Percentiles rank a stretch among this genome's conserved stretches.
Conservation (phyloP, 2,797 vertebrate genomes). For the Thunnus albacares region DNA sequence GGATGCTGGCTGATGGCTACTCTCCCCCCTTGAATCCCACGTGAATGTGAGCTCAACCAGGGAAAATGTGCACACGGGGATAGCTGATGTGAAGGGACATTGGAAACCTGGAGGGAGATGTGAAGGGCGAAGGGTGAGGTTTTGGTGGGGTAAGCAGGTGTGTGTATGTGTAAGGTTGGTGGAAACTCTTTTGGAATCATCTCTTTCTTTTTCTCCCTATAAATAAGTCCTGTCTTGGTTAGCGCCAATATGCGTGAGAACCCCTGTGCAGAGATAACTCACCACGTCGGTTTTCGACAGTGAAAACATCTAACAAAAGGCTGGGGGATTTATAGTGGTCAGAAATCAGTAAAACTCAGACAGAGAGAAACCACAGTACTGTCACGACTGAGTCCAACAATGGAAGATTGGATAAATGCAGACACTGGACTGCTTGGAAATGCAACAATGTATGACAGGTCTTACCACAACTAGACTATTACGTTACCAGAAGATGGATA, state of each 20-base stretch:
- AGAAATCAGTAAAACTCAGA: constrained; percentile 72
- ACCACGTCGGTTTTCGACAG: constrained; percentile 32
- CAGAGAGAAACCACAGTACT: constrained; percentile 69
- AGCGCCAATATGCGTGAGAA: constrained; percentile 42
- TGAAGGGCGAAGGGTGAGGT: neutral
- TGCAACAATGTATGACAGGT: constrained; percentile 72
- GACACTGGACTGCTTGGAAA: constrained; percentile 63
- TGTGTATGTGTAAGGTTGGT: neutral
- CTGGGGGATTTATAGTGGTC: constrained; percentile 65
- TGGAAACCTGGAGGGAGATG: constrained; percentile 20
- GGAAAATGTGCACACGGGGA: constrained; percentile 19
- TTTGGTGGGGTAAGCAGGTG: neutral
- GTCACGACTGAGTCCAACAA: constrained; percentile 74
- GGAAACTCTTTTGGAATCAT: constrained; percentile 7
- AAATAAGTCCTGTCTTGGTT: constrained; percentile 32
- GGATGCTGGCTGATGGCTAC: constrained; percentile 56
- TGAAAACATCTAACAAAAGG: constrained; percentile 60
- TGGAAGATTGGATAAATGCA: constrained; percentile 67
- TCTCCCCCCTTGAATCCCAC: constrained; percentile 45
- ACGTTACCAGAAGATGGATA: constrained; percentile 64
- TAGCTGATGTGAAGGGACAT: constrained; percentile 29
- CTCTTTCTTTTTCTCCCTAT: neutral
- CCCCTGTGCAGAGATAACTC: constrained; percentile 33
- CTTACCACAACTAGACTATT: constrained; percentile 69
- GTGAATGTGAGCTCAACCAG: constrained; percentile 40